Base-by-base conservation (phyloP, 2,888 invertebrate genomes). In the Dendrolimus houi region DNA sequence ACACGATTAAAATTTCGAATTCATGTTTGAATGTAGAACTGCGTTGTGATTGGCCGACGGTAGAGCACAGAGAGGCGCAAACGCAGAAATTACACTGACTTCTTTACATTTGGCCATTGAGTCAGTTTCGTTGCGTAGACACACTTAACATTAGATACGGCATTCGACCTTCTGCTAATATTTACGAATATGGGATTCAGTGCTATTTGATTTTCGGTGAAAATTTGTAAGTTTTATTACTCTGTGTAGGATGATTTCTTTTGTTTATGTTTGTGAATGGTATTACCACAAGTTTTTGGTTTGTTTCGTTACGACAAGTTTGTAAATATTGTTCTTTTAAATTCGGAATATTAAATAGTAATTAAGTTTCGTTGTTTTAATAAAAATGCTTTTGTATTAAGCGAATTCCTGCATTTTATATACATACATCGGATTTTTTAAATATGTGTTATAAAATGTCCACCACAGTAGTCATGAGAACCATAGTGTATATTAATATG, bases 111-210 rank as follows among this genome's bases (percentile, higher is more conserved):
- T 76, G 80, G 80, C 73, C 74, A 77, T 77, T 74, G 81, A 86
- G 85, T 89, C 84, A 84, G 85, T 85, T 84, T 85, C 82, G 79
- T 79, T 79, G 76, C 77, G 75, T 75, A 85, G 88, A 77, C 70
- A 67, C 81, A 73, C 65, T 74, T 81, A 81, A 69, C 72, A 68
- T 75, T 69, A 87, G 87, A 89, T 64, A 63, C 66, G 84, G 74
- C 82, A 69, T 70, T 67, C 64, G 47, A 47, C 47, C 47, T 47
- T 47, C 9, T 47, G 47, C 47, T 2, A 9, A 47, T 2, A 47
- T 47, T 47, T 47, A 47, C 47, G 9, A 47, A 47, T 47, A 12
- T 47, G 12, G 47, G 12, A 47, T 47, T 47, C 47, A 12, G 47
- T 47, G 9, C 10, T 47, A 3, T 47, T 47, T 47, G 47, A 12